Evolutionary conservation across 2,113 vertebrate genomes (phyloP).

Genomic region (Ceyx margarethae): DNA sequence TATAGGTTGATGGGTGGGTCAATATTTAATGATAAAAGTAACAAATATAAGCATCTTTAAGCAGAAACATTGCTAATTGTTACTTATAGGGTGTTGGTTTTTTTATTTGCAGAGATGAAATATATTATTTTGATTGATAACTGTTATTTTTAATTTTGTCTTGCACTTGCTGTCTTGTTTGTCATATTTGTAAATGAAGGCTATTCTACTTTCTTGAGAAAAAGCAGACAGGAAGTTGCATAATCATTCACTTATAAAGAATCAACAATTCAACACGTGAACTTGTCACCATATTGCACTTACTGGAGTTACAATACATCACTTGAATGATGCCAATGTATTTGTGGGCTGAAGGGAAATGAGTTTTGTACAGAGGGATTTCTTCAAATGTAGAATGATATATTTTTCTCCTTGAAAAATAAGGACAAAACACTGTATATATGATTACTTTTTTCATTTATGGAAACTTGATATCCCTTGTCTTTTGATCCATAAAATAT

Average conservation of each 20-base stretch:
- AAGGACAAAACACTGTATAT: not conserved
- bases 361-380: not conserved
- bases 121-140: not conserved
- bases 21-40: not conserved
- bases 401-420: not conserved
- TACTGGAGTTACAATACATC: not conserved
- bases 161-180: not conserved
- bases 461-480: not conserved
- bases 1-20: not conserved
- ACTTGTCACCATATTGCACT: not conserved
- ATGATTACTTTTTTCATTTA: not conserved
- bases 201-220: conserved; percentile 32
- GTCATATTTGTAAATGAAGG: conserved; percentile 2
- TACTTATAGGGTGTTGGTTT: not conserved
- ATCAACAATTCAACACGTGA: conserved; percentile 32
- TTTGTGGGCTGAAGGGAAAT: conserved; percentile 4
- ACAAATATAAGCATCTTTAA: not conserved
- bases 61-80: not conserved
- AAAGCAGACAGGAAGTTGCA: not conserved
- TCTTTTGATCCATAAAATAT: not conserved
- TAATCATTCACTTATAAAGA: conserved; percentile 33
- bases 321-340: not conserved
- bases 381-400: not conserved
- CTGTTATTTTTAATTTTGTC: not conserved
- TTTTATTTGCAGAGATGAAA: not conserved